Evolutionary conservation across 2,797 vertebrate genomes (phyloP), one percentile per base, ranked within the genome.

Genomic region (Lophura swinhoii): DNA sequence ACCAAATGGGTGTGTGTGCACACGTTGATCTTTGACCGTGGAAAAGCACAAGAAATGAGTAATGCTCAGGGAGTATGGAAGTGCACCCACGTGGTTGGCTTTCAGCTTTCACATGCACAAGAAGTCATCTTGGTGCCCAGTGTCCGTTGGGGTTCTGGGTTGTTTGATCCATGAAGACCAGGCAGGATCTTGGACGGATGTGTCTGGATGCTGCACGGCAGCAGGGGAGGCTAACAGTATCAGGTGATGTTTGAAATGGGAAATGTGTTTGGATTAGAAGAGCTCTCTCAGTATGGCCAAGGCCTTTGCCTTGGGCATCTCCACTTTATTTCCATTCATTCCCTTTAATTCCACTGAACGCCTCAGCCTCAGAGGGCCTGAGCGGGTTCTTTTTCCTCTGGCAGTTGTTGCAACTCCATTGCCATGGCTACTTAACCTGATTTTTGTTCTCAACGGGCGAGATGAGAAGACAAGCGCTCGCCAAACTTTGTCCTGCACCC

Each of bases 331-430:
- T 62, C 84, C 79, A 21, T 91, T 88, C 82, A 39, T 75, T 93
- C 88, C n/a, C 80, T 85, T 87, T 92, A 81, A 85, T 95, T 96
- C 90, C 31, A 3, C 17, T 82, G 87, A 84, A 68, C 82, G 37
- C 93, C 94, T 88, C 63, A 55, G 79, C 90, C 66, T 90, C 53
- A 28, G 69, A 90, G 33, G 78, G 88, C 78, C 60, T 44, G 88
- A 95, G 29, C 48, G 35, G 68, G 59, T 15, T 85, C 63, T 84
- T 74, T 63, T 78, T 75, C 81, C 81, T 44, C 87, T 63, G 76
- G 48, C 80, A 72, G 29, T 87, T 94, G 81, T 94, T 73, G 66
- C 91, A 87, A 70, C 74, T 94, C 92, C 1, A 90, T 96, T 95
- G 89, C 87, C 79, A 76, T 95, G 93, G 64, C 89, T 82, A 28